Conservation (phyloP, 2,113 vertebrate species). For the Oenanthe oenanthe region DNA sequence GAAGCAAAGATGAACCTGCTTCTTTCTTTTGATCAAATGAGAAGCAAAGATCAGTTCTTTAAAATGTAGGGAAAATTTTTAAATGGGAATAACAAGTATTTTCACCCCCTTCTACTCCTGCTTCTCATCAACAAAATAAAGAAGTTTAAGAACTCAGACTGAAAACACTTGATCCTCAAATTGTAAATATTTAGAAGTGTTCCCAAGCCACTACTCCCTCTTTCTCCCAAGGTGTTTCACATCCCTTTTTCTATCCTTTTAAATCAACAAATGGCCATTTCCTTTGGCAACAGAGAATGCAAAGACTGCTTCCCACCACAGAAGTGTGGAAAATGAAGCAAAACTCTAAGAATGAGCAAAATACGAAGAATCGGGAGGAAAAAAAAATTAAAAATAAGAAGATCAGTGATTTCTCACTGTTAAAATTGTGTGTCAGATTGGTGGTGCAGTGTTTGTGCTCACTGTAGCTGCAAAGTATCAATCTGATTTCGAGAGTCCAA, state of each 20-base stretch:
- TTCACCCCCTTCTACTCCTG: background rate
- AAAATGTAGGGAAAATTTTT: background rate
- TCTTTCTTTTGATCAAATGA: background rate
- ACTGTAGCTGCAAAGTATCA: background rate
- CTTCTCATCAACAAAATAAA: background rate
- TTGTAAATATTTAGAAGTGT: background rate
- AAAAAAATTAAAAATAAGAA: background rate
- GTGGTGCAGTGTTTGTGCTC: background rate
- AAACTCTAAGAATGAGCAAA: background rate
- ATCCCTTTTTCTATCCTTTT: background rate
- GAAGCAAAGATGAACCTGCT: background rate
- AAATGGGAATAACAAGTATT: background rate
- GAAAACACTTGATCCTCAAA: background rate
- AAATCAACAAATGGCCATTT: background rate
- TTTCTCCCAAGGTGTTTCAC: background rate
- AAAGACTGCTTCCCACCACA: background rate
- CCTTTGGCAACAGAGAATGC: background rate
- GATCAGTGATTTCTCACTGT: background rate
- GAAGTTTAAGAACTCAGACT: background rate
- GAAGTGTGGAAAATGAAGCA: background rate
- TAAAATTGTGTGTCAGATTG: background rate
- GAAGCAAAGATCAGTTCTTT: background rate
- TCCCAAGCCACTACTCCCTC: background rate
- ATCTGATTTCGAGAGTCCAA: background rate
- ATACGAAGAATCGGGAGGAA: background rate